Conservation (phyloP, 2,113 vertebrate genomes). For the Hydropotes inermis region DNA sequence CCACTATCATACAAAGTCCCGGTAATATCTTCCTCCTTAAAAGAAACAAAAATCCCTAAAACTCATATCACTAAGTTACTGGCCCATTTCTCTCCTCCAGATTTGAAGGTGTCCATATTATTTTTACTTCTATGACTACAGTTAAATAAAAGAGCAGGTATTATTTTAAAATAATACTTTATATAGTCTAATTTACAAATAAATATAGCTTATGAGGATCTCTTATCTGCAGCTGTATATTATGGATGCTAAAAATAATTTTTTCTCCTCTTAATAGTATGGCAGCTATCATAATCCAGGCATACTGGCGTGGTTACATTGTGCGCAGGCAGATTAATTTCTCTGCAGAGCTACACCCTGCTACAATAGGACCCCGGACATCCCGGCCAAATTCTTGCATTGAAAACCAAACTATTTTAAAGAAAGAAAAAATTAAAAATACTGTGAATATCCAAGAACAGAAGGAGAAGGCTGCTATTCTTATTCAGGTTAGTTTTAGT, state of each 20-base stretch:
- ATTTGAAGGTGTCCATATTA: neutral
- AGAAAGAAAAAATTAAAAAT: conserved; percentile 14
- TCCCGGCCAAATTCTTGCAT: conserved; percentile 47
- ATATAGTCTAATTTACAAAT: neutral
- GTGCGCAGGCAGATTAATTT: conserved; percentile 68
- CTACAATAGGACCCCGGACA: conserved; percentile 71
- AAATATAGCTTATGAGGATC: neutral
- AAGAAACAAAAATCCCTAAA: neutral
- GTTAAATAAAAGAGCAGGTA: neutral
- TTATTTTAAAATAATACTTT: conserved; percentile 32
- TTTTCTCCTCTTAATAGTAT: conserved; percentile 68
- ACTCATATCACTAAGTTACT: neutral
- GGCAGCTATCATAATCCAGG: conserved; percentile 82
- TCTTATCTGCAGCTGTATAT: neutral
- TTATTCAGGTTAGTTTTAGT: conserved; percentile 89
- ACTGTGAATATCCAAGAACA: neutral
- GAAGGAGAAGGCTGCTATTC: conserved; percentile 84
- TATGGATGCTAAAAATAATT: neutral
- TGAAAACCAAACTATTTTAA: conserved; percentile 36
- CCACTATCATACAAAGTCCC: neutral
- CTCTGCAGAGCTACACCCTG: conserved; percentile 57
- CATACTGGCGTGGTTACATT: conserved; percentile 76
- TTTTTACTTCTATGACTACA: neutral
- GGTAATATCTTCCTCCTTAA: neutral
- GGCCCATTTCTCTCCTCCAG: neutral